Percentiles rank a stretch among this genome's conserved stretches.
Conservation (phyloP, 1,140 invertebrate species). For the Bombus vancouverensis region DNA sequence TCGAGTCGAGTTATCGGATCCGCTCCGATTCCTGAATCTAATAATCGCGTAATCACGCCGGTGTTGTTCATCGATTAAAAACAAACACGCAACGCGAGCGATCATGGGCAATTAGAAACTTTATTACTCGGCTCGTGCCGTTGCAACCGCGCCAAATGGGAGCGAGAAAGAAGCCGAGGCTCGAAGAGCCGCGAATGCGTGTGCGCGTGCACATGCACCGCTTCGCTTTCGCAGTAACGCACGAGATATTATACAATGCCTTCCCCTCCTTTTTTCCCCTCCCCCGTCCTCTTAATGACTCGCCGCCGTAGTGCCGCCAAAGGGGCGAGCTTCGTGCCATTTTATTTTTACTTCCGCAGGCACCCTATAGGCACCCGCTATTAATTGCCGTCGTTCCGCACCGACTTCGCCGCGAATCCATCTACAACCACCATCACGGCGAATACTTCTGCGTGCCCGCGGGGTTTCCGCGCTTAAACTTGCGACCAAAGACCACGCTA, state of each 20-base stretch:
- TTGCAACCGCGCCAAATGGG: neutral
- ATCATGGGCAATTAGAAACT: slow-evolving; percentile 68
- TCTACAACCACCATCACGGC: slow-evolving; percentile 68
- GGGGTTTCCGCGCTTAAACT: slow-evolving; percentile 66
- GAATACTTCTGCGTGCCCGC: slow-evolving; percentile 60
- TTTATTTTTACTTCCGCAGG: slow-evolving; percentile 81
- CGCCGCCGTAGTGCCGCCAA: slow-evolving; percentile 75
- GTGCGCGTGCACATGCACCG: slow-evolving; percentile 59
- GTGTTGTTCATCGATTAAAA: slow-evolving; percentile 19
- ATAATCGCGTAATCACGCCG: neutral
- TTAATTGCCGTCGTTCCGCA: slow-evolving; percentile 80
- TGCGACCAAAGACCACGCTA: slow-evolving; percentile 55
- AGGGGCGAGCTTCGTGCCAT: slow-evolving; percentile 75
- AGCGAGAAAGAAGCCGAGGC: neutral
- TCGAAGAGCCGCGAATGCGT: neutral
- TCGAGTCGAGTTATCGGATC: neutral
- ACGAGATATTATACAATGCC: slow-evolving; percentile 78
- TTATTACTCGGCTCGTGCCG: slow-evolving; percentile 52
- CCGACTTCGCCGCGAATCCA: slow-evolving; percentile 78
- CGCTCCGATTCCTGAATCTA: neutral
- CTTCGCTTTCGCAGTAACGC: slow-evolving; percentile 68
- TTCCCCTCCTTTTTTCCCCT: slow-evolving; percentile 33
- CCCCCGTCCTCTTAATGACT: slow-evolving; percentile 72
- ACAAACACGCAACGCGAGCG: slow-evolving; percentile 36
- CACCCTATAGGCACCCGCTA: slow-evolving; percentile 78